Base-by-base conservation (phyloP, 35 echinoderm and acorn worm species). In the Apostichopus parvimensis region DNA sequence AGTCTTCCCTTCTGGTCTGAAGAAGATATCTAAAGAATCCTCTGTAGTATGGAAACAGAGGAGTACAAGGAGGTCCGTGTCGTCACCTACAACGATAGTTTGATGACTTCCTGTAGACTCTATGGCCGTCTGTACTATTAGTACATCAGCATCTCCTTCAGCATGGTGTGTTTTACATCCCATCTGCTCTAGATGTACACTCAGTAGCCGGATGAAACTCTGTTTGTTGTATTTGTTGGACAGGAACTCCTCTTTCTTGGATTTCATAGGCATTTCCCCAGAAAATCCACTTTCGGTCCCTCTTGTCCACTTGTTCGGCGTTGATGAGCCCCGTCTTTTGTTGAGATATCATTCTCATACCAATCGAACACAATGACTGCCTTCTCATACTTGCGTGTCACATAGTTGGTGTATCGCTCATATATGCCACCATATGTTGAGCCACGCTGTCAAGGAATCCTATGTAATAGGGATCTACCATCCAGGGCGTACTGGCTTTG, bases 201-300 rank as follows among this genome's bases (percentile, higher is more conserved):
- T 85, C 57, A 93, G 73, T 22, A 80, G 86, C 15, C 10, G 54
- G 60, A 93, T 80, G 77, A 90, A 93, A 13, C 73, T 79, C 34
- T 82, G 87, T 66, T 94, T 94, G 77, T 94, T 94, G 18, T 91
- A 64, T 72, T 94, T 77, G 87, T 91, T 91, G 25, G 56, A 91
- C 53, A 91, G 88, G 34, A 94, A 94, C 15, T 90, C 87, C 26
- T 84, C 72, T 77, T 91, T 94, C 60, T 90, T 94, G 18, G 60
- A 66, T 20, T 90, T 91, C 23, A 91, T 79, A 21, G 25, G 25
- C 75, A 94, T 91, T 62, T 73, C 23, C 60, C 78, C 88, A 57
- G 87, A 26, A 94, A 65, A 53, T 94, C 55, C 57, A 91, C 93
- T 58, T 56, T 79, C 23, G 79, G 22, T 68, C 87, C 86, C 23